Evolutionary conservation across 2,888 invertebrate genomes (phyloP), one percentile per base, ranked within the genome.

Genomic region (Andrena bicolor): DNA sequence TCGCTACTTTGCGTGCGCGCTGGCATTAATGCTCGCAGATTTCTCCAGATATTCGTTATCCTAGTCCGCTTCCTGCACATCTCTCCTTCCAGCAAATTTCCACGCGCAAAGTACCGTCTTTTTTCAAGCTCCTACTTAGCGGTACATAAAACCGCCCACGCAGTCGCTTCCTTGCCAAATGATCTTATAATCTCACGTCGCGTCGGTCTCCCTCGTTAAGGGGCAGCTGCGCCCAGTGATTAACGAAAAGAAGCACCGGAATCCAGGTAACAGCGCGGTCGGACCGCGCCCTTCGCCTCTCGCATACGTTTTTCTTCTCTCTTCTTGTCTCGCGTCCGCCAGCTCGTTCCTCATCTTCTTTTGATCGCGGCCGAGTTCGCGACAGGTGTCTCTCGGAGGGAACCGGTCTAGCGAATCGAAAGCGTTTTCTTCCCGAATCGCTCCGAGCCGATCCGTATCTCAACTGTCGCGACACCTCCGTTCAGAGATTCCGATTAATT

Each of bases 381-480:
- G 84, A 77, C 87, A 89, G 86, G 84, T 89, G 87, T 86, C 85
- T 70, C 80, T 51, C 70, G 70, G 61, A 35, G 76, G 82, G 61
- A 84, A 81, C 79, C 82, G 76, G 58, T 83, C 73, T 53, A 74
- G 79, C 85, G 76, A 76, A 80, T 82, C 83, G 82, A 86, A 76
- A 83, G 78, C 76, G 66, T 86, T 86, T 90, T 85, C 88, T 86
- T 82, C 76, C 76, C 76, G 78, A 90, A 85, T 74, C 78, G 66
- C 76, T 58, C 68, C 61, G 23, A 63, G 70, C 56, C 32, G 41
- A 78, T 51, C 60, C 68, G 35, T 23, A 41, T 75, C 66, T 63
- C 41, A 20, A 16, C 20, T 51, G 35, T 51, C 63, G 65, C 63
- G 41, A 72, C 60, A 76, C 16, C 48, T 56, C n/a, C 30, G 20